Base-by-base conservation (phyloP, 2,888 invertebrate species). In the Drosophila meridiana region DNA sequence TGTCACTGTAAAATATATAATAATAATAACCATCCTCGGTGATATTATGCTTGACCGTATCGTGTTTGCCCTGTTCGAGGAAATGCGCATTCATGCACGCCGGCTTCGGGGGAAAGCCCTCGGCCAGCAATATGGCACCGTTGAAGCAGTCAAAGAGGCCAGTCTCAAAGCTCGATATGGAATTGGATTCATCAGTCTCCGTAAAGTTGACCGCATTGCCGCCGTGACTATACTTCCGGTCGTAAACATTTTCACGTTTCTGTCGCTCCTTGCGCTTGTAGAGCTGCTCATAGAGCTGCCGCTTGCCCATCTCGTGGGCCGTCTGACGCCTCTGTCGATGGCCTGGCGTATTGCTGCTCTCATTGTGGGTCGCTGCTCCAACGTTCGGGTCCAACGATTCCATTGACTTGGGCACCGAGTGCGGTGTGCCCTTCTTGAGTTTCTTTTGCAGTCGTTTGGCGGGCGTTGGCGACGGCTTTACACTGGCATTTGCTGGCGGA, bases 1-100 rank as follows among this genome's bases (percentile, higher is more conserved):
- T 97, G 91, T 97, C 97, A 85, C 97, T 97, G 90, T 97, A 97
- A 93, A 97, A 97, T 82, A 97, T 97, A 87, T 97, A 97, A 93
- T 97, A 97, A 92, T 97, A 97, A 93, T 97, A 97, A 8, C 97
- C 97, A 91, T 97, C 96, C 59, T 95, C 94, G 43, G 94, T 94
- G 32, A 97, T 96, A 78, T 96, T 95, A 85, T 97, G 97, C 67
- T 94, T 94, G 0, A 95, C 94, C 94, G 96, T 95, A 5, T 90
- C 87, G 77, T 96, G 96, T 34, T 95, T 95, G 7, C 95, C 95
- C 67, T 94, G 94, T 26, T 96, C 95, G 78, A 97, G 94, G 84
- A 96, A 96, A 81, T 95, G 94, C 0, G 96, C 95, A 92, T 95
- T 95, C 42, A 94, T 95, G 89, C 97, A 97, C 43, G 94, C 93